Base-by-base conservation (phyloP, 2,888 invertebrate species). In the Blomia tropicalis region DNA sequence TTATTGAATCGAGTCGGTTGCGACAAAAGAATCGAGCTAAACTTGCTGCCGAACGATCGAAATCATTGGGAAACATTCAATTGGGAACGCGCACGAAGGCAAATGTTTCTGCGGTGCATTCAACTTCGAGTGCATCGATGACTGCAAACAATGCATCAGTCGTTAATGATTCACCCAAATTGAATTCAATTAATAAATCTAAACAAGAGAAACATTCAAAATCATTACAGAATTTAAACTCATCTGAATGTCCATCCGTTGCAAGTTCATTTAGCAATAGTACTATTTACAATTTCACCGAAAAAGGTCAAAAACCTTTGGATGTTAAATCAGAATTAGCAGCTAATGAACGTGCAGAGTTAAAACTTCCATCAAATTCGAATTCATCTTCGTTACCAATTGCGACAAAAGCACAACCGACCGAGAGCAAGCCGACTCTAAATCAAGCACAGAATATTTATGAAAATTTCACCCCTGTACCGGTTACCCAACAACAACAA, bases 331-430 rank as follows among this genome's bases (percentile, higher is more conserved):
- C n/a, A 54, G 5, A 14, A n/a, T n/a, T 30, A 11, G 19, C 58
- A 1, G 44, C 4, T 2, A 54, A 60, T 31, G 63, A 63, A 23
- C 44, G 43, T 19, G 3, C 23, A 51, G 22, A 47, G 83, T 85
- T 81, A 80, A n/a, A 32, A 41, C n/a, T n/a, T n/a, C n/a, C n/a
- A n/a, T n/a, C n/a, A n/a, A n/a, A n/a, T n/a, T 4, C 41, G 23
- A 44, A 43, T 32, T 19, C 14, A 30, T n/a, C 54, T 31, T n/a
- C 54, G 44, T 43, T 41, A 51, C 14, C 51, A 19, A 27, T 25
- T 22, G 7, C 7, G 22, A 7, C 51, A 43, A 58, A 58, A 58
- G 29, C 23, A n/a, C 31, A 56, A 31, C 58, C 36, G 1, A 32
- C 19, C 4, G 43, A 56, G 11, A 30, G 43, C 23, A 5, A 23